Evolutionary conservation across 2,113 vertebrate species (phyloP), one percentile per base, ranked within the genome.

Genomic region (Melanerpes aurifrons): DNA sequence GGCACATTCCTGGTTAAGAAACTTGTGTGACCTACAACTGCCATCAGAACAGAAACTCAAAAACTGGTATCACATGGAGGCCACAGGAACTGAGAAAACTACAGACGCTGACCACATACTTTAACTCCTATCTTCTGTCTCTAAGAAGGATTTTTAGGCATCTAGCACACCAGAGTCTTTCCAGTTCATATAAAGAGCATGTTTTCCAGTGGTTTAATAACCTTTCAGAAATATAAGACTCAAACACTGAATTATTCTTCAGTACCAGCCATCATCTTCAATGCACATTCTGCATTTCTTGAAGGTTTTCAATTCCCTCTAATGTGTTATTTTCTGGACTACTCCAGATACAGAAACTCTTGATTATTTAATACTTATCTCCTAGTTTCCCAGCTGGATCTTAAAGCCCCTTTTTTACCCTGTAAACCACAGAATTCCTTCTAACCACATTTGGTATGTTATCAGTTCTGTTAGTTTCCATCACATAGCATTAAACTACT

Each of bases 391-490:
- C 58, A 83, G 71, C n/a, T 47, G 61, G 32, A 80, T 26, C 43
- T 61, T 71, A 77, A 87, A 29, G 32, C 15, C 40, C 68, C 57
- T 76, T 54, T 53, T 82, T 79, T 15, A 85, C 20, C 15, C 64
- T 45, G 48, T 63, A 90, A 93, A 72, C 89, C 79, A 93, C 72
- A 89, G 48, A 67, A 91, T 57, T 92, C 56, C 43, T 89, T 77
- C 68, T 73, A 74, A 92, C 72, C 57, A 53, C 85, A 24, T n/a
- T 5, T 81, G 70, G 31, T 82, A 70, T n/a, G 31, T 82, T 89
- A 92, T 73, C 91, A 80, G 15, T 31, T 85, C 64, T 70, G 29
- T 73, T 76, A 62, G 50, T n/a, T 86, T 70, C 57, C 47, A 70
- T 74, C 64, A 70, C 35, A 57, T 1, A 57, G 19, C n/a, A 80